These are phyloP conservation scores for Blennius ocellaris DNA, from an alignment of 2,113 vertebrate genomes.

Conservation along the genomic window DNA sequence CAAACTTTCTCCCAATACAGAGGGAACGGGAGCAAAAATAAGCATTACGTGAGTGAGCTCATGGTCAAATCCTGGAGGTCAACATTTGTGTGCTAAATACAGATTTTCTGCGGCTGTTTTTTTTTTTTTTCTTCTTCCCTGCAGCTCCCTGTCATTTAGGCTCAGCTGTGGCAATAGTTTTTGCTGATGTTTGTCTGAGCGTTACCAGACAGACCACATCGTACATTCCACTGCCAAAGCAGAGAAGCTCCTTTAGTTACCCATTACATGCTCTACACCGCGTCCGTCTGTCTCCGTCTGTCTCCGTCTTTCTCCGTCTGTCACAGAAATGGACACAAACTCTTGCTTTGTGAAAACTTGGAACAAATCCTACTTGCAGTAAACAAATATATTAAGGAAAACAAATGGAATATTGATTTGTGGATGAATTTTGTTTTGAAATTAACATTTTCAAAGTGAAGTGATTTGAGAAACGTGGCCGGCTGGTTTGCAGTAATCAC, in stretches of 20 bases:
- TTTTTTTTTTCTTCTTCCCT: no score
- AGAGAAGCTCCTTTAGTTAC: slow-evolving; percentile 50
- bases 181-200: slow-evolving; percentile 55
- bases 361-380: no score
- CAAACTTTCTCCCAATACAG: not conserved
- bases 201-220: slow-evolving; percentile 57
- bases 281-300: no score
- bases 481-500: not conserved
- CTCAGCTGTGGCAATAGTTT: slow-evolving; percentile 45
- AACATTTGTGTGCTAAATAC: slow-evolving; percentile 52
- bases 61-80: slow-evolving; percentile 41
- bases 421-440: no score
- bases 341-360: no score
- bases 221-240: slow-evolving; percentile 48
- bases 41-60: slow-evolving; percentile 15
- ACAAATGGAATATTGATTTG: not conserved
- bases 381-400: not conserved
- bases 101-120: slow-evolving; percentile 9
- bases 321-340: not conserved
- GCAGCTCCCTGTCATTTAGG: slow-evolving; percentile 50
- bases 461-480: slow-evolving; percentile 4
- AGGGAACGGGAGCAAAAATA: slow-evolving; percentile 31
- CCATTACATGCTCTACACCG: slow-evolving; percentile 41
- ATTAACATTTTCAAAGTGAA: not conserved
- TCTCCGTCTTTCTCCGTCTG: no score